Evolutionary conservation across 2,797 vertebrate genomes (phyloP).

Genomic region (Pteronotus mesoamericanus): DNA sequence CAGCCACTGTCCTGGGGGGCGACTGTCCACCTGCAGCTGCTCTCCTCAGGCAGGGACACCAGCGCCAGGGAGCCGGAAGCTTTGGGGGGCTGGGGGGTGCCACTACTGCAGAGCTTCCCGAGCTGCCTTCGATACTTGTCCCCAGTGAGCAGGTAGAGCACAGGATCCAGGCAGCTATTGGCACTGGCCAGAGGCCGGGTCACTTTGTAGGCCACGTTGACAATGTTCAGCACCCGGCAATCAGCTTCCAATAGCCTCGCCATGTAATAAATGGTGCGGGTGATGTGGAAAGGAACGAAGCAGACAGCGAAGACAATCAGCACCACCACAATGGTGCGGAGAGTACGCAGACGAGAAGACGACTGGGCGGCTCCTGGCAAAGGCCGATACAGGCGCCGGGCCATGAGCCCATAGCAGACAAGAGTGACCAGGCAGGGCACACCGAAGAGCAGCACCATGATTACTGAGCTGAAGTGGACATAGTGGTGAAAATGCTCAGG

Average conservation of each 20-base stretch:
- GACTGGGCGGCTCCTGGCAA: constrained; percentile 73
- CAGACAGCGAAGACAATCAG: constrained; percentile 90
- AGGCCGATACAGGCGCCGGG: constrained; percentile 84
- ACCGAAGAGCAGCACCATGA: constrained; percentile 92
- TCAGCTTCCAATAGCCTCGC: constrained; percentile 87
- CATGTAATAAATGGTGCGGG: constrained; percentile 92
- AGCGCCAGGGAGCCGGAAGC: constrained; percentile 59
- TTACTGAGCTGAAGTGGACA: constrained; percentile 88
- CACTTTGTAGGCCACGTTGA: constrained; percentile 96
- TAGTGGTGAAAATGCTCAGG: constrained; percentile 88
- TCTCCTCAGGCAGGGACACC: constrained; percentile 53
- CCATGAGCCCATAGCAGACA: constrained; percentile 92
- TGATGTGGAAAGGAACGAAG: constrained; percentile 96
- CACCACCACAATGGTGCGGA: constrained; percentile 90
- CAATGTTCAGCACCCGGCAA: constrained; percentile 88
- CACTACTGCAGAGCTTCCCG: constrained; percentile 71
- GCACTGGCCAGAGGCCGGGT: constrained; percentile 92
- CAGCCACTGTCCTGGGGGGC: neutral
- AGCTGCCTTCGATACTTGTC: constrained; percentile 89
- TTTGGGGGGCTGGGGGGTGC: accelerated
- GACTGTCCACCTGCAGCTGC: neutral
- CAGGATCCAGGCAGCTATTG: constrained; percentile 96
- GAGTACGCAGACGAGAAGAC: constrained; percentile 85
- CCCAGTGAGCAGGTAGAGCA: constrained; percentile 93
- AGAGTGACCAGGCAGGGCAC: constrained; percentile 90